These are phyloP conservation scores for Microcebus griseorufus DNA, from an alignment of 2,113 vertebrate species.

Conservation along the genomic window DNA sequence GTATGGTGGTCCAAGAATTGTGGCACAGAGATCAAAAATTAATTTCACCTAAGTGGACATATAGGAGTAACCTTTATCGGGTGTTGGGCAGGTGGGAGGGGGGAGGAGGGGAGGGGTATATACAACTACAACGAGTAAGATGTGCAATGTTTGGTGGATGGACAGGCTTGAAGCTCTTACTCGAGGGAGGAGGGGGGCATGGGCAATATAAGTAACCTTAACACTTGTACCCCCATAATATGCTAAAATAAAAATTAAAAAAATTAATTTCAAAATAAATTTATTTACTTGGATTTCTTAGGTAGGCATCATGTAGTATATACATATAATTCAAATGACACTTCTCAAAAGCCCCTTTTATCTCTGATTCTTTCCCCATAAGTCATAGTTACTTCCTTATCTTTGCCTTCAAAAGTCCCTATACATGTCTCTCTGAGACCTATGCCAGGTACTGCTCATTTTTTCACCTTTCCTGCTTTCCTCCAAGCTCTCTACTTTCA, in stretches of 20 bases:
- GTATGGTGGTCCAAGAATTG: neutral
- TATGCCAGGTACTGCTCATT: neutral
- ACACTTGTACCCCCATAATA: too few species aligned
- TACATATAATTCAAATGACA: neutral
- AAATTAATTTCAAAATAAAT: neutral
- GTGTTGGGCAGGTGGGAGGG: too few species aligned
- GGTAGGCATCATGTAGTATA: neutral
- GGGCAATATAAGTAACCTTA: too few species aligned
- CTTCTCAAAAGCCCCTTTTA: neutral
- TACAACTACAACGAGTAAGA: too few species aligned
- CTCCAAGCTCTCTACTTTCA: neutral
- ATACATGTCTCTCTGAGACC: neutral
- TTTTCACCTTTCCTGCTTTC: neutral
- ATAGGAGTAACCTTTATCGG: too few species aligned
- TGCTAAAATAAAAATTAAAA: neutral
- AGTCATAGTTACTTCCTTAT: neutral
- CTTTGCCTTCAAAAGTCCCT: neutral
- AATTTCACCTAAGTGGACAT: neutral
- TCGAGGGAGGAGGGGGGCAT: too few species aligned
- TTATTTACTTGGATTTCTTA: neutral
- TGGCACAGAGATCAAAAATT: neutral
- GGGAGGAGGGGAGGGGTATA: too few species aligned
- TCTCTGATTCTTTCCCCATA: neutral
- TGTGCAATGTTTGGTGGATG: too few species aligned
- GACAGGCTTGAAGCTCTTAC: too few species aligned